phyloP scores from a whole-genome alignment of 2,113 vertebrate species.

The Channa maculata region DNA sequence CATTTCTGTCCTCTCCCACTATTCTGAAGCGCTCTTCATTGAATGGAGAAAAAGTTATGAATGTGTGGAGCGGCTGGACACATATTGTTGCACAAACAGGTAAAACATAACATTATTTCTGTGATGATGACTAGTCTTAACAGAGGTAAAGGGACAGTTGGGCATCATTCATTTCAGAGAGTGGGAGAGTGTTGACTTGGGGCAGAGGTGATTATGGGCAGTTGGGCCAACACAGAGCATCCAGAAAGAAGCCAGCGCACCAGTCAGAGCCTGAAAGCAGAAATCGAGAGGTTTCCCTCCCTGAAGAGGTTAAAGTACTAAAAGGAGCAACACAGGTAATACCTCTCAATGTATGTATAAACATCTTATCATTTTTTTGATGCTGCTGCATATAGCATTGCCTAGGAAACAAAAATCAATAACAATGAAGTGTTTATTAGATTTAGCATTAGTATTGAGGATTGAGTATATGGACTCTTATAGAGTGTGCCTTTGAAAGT shows the following conservation, averaged over 20 bases:
- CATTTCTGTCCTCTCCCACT: constrained; percentile 84
- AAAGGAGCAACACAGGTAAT: constrained; percentile 88
- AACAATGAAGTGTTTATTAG: not conserved
- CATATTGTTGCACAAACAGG: constrained; percentile 91
- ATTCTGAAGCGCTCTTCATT: constrained; percentile 81
- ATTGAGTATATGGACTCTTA: not conserved
- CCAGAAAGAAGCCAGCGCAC: constrained; percentile 40
- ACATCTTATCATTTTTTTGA: not conserved
- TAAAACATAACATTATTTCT: constrained; percentile 55
- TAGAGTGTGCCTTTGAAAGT: not conserved
- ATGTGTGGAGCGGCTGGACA: constrained; percentile 93
- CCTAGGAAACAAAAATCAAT: not conserved
- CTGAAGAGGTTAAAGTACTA: constrained; percentile 82
- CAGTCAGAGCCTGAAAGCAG: constrained; percentile 24
- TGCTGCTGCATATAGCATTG: constrained; percentile 1
- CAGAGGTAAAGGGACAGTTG: constrained; percentile 1
- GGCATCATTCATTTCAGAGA: constrained; percentile 82
- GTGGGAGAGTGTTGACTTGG: constrained; percentile 91
- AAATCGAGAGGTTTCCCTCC: constrained; percentile 56
- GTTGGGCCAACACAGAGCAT: constrained; percentile 80
- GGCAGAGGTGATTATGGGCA: constrained; percentile 92
- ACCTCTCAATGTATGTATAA: not conserved
- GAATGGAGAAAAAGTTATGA: constrained; percentile 82
- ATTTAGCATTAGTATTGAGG: not conserved
- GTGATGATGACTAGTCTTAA: not conserved